A percentile compares a stretch with the other conserved stretches of the same genome.
Evolutionary conservation across 2,113 vertebrate species (phyloP).

Genomic region (Gnathonemus echidnorhynchus): DNA sequence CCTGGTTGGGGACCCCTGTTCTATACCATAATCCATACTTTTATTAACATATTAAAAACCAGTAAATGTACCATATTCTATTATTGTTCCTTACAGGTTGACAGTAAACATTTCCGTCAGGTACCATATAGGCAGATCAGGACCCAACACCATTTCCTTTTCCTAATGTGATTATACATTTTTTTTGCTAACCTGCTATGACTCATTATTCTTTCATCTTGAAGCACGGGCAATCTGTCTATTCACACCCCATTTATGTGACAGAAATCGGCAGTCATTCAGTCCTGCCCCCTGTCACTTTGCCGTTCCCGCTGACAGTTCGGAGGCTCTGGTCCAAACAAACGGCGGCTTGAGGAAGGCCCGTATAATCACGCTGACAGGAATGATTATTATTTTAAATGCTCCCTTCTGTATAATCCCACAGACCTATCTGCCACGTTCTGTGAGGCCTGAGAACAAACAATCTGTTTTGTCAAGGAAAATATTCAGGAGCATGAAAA

Average conservation of each 20-base stretch:
- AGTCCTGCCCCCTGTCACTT: constrained; percentile 8
- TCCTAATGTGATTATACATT: background rate
- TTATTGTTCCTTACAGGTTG: background rate
- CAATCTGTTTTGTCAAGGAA: background rate
- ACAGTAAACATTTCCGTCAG: background rate
- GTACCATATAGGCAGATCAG: background rate
- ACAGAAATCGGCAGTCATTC: constrained; percentile 11
- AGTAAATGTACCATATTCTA: background rate
- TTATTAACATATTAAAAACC: background rate
- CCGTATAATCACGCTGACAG: constrained; percentile 19
- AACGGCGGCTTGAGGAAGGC: background rate
- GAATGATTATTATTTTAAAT: constrained; percentile 15
- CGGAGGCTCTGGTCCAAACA: constrained; percentile 13
- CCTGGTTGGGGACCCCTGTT: background rate
- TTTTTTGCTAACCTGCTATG: background rate
- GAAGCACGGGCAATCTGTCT: background rate
- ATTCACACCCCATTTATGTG: constrained; percentile 4
- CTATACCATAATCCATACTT: background rate
- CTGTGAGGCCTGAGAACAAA: background rate
- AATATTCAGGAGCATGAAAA: background rate
- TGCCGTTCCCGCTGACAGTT: background rate
- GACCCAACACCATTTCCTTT: background rate
- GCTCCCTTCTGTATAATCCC: constrained; percentile 13
- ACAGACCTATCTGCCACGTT: constrained; percentile 17
- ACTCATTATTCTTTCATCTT: background rate